These are phyloP conservation scores for Lasioglossum baleicum DNA, from an alignment of 1,140 invertebrate genomes.

Conservation along the genomic window DNA sequence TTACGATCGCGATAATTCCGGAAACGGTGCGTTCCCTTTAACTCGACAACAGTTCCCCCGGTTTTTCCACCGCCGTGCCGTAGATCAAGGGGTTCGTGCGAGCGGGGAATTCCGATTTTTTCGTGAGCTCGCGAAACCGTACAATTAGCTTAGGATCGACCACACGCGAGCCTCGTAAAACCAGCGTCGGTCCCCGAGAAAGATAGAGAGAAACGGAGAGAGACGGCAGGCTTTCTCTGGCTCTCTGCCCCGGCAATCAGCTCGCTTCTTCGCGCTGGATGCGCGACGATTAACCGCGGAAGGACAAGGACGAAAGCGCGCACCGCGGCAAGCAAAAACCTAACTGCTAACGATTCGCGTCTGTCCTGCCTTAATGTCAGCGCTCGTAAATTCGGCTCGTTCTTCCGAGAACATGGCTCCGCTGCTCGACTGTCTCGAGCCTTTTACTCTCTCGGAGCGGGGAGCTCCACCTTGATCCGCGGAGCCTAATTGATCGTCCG, in stretches of 20 bases:
- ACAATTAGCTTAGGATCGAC: constrained; percentile 53
- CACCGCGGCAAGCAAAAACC: constrained; percentile 42
- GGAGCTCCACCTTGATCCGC: no score
- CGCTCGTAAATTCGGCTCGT: constrained; percentile 44
- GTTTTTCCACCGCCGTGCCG: neutral
- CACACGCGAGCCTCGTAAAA: constrained; percentile 60
- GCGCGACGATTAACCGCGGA: constrained; percentile 37
- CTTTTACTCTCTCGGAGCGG: no score
- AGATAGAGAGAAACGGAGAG: no score
- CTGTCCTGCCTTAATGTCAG: constrained; percentile 50
- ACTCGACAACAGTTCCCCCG: no score
- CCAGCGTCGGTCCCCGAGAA: neutral
- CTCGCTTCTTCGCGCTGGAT: constrained; percentile 33
- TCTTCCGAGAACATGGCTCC: constrained; percentile 5
- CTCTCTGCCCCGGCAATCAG: constrained; percentile 28
- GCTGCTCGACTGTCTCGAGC: no score
- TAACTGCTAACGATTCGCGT: constrained; percentile 61
- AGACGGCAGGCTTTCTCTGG: neutral
- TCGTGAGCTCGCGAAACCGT: constrained; percentile 34
- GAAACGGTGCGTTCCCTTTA: no score
- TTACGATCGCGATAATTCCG: no score
- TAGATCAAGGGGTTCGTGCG: constrained; percentile 20
- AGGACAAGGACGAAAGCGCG: constrained; percentile 23
- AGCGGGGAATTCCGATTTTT: constrained; percentile 42
- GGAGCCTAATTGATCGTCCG: no score